Base-by-base conservation (phyloP, 1,140 invertebrate genomes). In the Hycleus cichorii region DNA sequence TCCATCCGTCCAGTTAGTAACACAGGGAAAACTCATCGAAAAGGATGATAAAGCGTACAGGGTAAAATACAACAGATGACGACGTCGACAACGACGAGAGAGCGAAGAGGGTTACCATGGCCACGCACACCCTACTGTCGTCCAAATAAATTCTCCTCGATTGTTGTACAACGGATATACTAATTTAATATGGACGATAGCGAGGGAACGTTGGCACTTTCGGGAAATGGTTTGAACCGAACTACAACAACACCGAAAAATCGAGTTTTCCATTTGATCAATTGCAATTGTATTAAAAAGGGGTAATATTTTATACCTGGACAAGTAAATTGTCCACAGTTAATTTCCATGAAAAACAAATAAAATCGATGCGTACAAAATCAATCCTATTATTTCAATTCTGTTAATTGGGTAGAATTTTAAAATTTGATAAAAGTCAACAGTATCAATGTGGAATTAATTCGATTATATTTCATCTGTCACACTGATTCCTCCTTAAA, bases 71-170 rank as follows among this genome's bases (percentile, higher is more conserved):
- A 64, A 54, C 63, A 64, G 60, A 62, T 62, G 63, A 62, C 63
- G 60, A 46, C 40, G 49, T 44, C 49, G 57, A 42, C 44, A 25
- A 53, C 32, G 32, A 32, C 32, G 32, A 7, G 32, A 32, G 32
- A 32, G 1, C 32, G 32, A 54, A 57, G 60, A 62, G 63, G 51
- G 63, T 64, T 64, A 59, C 63, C 63, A 64, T 64, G 63, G 63
- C 53, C 59, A 64, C 63, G 63, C 51, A 43, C 48, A 38, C 58
- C 42, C 49, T 52, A 27, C n/a, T 45, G 49, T 48, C 38, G 44
- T 4, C 49, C 59, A 50, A 42, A 53, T 45, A 39, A 59, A 38
- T 48, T 12, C 25, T 53, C 40, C 11, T 38, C 40, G 38, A 9
- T 40, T 9, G n/a, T 11, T 11, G 12, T 56, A 32, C 9, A 24